Percentiles rank a stretch among this genome's conserved stretches.
Evolutionary conservation across 2,888 invertebrate species (phyloP).

Genomic region (Phlogophora meticulosa): DNA sequence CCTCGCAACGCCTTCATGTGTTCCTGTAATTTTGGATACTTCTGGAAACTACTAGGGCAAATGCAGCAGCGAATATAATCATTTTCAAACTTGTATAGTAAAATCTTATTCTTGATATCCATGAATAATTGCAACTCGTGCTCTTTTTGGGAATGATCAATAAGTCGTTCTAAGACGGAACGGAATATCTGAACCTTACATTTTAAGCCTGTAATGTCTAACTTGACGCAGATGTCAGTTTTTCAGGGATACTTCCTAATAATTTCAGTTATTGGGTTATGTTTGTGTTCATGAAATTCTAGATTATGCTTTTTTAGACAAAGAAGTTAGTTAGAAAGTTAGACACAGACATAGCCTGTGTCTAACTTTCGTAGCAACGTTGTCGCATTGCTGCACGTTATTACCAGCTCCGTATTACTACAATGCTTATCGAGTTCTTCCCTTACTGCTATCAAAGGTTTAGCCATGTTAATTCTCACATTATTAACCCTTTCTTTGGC

Average conservation of each 20-base stretch:
- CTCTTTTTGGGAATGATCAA: slow-evolving; percentile 63
- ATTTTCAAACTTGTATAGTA: slow-evolving; percentile 71
- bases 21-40: slow-evolving; percentile 52
- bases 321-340: slow-evolving; percentile 71
- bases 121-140: slow-evolving; percentile 69
- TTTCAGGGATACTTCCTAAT: slow-evolving; percentile 71
- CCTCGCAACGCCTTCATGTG: slow-evolving; percentile 77
- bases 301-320: slow-evolving; percentile 70
- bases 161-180: slow-evolving; percentile 66
- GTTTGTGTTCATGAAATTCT: slow-evolving; percentile 59
- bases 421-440: slow-evolving; percentile 71
- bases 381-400: slow-evolving; percentile 79
- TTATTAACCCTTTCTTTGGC: background rate
- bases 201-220: slow-evolving; percentile 72
- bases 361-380: slow-evolving; percentile 76
- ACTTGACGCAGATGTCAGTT: slow-evolving; percentile 68
- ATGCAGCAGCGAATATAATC: slow-evolving; percentile 70
- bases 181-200: slow-evolving; percentile 66
- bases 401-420: slow-evolving; percentile 74
- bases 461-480: slow-evolving; percentile 1
- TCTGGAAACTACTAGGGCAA: slow-evolving; percentile 64
- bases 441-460: slow-evolving; percentile 17
- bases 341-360: slow-evolving; percentile 78
- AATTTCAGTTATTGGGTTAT: slow-evolving; percentile 67
- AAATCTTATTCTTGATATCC: slow-evolving; percentile 73